These are phyloP conservation scores for Cheiracanthium punctorium DNA, from an alignment of 2,888 invertebrate species.

Conservation along the genomic window DNA sequence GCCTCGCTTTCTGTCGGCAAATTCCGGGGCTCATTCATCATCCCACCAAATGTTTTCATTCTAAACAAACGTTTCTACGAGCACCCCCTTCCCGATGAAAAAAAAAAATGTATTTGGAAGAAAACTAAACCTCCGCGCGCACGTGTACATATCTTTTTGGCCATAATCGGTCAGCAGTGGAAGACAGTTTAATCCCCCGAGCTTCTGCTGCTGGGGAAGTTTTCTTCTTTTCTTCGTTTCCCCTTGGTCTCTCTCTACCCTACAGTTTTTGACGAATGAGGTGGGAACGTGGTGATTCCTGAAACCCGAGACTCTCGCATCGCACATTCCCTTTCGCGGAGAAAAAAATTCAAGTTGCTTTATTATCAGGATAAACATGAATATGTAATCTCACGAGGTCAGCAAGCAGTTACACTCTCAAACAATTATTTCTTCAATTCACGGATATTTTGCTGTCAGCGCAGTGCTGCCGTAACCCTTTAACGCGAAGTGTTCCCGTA, in stretches of 20 bases:
- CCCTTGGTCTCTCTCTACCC: conserved; percentile 19
- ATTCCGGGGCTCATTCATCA: conserved; percentile 56
- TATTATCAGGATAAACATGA: too few species aligned
- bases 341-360: too few species aligned
- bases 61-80: conserved; percentile 41
- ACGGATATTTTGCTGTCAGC: too few species aligned
- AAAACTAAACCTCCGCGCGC: background rate
- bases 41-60: conserved; percentile 42
- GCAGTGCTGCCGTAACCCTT: too few species aligned
- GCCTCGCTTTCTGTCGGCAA: conserved; percentile 33
- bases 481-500: too few species aligned
- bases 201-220: background rate
- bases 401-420: too few species aligned
- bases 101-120: background rate
- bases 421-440: too few species aligned
- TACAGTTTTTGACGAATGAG: conserved; percentile 25
- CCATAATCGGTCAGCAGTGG: background rate
- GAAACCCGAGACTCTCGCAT: conserved; percentile 9
- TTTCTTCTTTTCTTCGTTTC: background rate
- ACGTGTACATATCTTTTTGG: conserved; percentile 16
- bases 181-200: conserved; percentile 30
- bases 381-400: too few species aligned
- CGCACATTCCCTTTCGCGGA: too few species aligned
- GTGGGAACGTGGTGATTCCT: conserved; percentile 27
- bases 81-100: background rate